These are phyloP conservation scores for Nycticryphes semicollaris DNA, from an alignment of 2,113 vertebrate species.

Conservation along the genomic window DNA sequence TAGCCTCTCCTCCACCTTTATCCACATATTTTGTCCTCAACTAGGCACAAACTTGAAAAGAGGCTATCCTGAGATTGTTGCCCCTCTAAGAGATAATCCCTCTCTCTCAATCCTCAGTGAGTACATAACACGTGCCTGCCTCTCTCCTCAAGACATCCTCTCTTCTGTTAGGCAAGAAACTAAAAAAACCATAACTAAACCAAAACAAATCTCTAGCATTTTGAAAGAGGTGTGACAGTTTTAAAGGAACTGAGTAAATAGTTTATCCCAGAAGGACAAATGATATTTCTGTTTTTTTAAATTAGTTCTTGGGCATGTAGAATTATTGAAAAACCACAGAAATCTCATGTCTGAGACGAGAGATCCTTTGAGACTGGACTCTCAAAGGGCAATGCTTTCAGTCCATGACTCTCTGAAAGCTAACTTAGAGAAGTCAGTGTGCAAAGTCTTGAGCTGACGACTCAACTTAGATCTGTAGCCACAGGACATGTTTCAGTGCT, in stretches of 20 bases:
- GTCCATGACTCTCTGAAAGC: not conserved
- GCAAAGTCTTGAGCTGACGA: not conserved
- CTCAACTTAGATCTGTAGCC: not conserved
- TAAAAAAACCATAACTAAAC: not conserved
- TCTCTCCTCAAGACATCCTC: not conserved
- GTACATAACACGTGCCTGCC: not conserved
- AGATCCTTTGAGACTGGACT: not conserved
- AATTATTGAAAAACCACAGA: constrained; percentile 46
- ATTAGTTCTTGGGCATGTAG: not conserved
- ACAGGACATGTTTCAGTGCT: not conserved
- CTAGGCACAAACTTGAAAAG: not conserved
- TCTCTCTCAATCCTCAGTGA: not conserved
- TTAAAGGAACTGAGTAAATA: constrained; percentile 41
- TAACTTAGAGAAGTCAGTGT: not conserved
- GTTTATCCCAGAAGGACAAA: constrained; percentile 44
- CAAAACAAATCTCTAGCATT: not conserved
- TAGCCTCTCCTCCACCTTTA: not conserved
- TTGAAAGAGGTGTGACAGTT: constrained; percentile 27
- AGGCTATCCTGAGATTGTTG: not conserved
- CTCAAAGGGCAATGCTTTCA: not conserved
- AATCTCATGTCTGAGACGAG: not conserved
- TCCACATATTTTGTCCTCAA: not conserved
- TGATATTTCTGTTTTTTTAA: constrained; percentile 43
- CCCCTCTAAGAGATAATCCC: not conserved
- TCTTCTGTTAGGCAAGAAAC: not conserved